phyloP scores from a whole-genome alignment of 2,113 vertebrate species.

The Rhinolophus ferrumequinum region DNA sequence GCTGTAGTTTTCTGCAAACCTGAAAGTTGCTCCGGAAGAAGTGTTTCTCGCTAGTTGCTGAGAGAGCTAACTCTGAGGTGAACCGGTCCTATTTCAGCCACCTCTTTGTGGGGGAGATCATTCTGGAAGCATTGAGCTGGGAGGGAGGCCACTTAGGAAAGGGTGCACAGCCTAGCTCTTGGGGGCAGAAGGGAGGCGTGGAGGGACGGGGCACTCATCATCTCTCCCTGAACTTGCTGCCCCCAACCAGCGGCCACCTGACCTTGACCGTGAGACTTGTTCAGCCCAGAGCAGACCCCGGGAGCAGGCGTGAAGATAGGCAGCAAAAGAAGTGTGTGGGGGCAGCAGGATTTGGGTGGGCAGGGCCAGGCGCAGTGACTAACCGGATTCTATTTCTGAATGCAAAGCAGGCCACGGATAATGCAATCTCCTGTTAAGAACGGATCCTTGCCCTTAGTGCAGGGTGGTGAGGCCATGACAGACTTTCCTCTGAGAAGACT shows the following conservation, averaged over 20 bases:
- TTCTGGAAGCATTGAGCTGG: not conserved
- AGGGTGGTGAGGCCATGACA: not conserved
- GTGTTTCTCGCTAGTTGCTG: not conserved
- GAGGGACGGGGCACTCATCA: not conserved
- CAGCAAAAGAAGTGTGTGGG: not conserved
- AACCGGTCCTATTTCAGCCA: not conserved
- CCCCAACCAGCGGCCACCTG: not conserved
- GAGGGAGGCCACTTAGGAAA: not conserved
- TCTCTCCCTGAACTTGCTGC: not conserved
- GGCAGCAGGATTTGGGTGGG: too few relatives aligned
- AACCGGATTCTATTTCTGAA: not conserved
- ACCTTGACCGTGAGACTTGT: too few relatives aligned
- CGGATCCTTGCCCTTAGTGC: not conserved
- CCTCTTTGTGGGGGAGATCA: not conserved
- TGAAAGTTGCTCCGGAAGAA: not conserved
- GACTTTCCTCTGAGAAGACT: constrained; percentile 44
- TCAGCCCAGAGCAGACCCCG: not conserved
- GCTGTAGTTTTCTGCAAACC: constrained; percentile 6
- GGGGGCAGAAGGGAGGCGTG: not conserved
- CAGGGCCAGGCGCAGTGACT: not conserved
- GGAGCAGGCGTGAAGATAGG: not conserved
- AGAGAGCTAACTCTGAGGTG: not conserved
- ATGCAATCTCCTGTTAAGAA: not conserved
- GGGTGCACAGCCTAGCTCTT: not conserved
- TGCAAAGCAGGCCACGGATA: not conserved